Percentiles rank a stretch among this genome's conserved stretches.
Evolutionary conservation across 2,888 invertebrate genomes (phyloP).

Genomic region (Ceramica pisi): DNA sequence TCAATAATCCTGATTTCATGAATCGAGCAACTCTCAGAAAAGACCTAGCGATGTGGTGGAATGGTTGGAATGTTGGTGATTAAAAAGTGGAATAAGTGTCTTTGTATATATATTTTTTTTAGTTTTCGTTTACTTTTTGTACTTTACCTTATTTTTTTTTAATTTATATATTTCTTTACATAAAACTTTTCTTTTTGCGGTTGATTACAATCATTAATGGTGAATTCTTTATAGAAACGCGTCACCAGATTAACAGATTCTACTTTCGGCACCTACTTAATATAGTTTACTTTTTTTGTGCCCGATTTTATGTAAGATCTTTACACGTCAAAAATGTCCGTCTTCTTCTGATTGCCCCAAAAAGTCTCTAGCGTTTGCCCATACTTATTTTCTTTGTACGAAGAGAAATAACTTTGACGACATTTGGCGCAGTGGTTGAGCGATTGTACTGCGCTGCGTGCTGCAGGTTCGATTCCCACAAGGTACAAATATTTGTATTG

Average conservation of each 20-base stretch:
- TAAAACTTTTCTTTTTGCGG: background rate
- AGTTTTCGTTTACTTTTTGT: background rate
- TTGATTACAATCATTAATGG: background rate
- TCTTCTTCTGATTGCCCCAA: too few species aligned
- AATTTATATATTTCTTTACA: background rate
- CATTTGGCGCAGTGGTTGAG: too few species aligned
- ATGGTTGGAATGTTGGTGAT: conserved; percentile 15
- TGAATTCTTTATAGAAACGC: background rate
- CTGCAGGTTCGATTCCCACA: too few species aligned
- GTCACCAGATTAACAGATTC: too few species aligned
- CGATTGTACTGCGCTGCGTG: too few species aligned
- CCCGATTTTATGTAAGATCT: background rate
- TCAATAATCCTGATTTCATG: conserved; percentile 39
- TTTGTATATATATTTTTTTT: background rate
- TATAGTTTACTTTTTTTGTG: background rate
- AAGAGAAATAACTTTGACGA: too few species aligned
- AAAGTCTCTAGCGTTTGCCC: too few species aligned
- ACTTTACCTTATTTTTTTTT: background rate
- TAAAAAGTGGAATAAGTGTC: background rate
- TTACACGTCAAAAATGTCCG: too few species aligned
- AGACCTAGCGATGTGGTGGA: conserved; percentile 43
- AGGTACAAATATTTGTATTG: too few species aligned
- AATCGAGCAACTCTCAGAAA: conserved; percentile 1
- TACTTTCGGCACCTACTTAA: too few species aligned
- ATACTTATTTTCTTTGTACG: too few species aligned